Evolutionary conservation across 2,797 vertebrate species (phyloP), one percentile per base, ranked within the genome.

Genomic region (Sebastes variabilis): DNA sequence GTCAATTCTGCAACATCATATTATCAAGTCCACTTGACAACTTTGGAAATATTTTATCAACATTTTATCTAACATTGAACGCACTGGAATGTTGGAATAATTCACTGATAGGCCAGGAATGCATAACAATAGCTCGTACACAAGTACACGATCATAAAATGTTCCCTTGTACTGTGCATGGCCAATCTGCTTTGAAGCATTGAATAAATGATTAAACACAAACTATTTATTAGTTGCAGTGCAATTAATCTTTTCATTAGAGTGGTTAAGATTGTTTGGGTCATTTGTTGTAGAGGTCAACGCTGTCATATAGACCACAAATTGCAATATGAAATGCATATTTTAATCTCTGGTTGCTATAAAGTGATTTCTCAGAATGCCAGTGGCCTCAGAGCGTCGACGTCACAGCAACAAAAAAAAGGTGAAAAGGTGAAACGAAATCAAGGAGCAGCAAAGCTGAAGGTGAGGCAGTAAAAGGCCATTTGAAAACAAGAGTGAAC

Each of bases 401-500:
- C 30, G 34, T 60, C 59, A 60, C 8, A 12, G 12, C 3, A 16
- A 32, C 8, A 27, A 72, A 60, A 14, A 38, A 20, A 11, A 69
- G n/a, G 8, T 9, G 38, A 42, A 42, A 42, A 12, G 3, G 38
- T 42, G 38, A 42, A 64, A 61, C 18, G 5, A 66, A 81, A 60
- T 61, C 25, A 27, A 61, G 60, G 54, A 56, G 24, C 29, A 71
- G 61, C 70, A 66, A 73, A 77, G 72, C 55, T 74, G 46, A 70
- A 72, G 62, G 61, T 72, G 81, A 65, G 66, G 72, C 72, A 36
- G 38, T 77, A 69, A 82, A 87, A n/a, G 72, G 69, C 18, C 34
- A 55, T 89, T 83, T 77, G 30, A 77, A 88, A 88, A 85, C 67
- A 88, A 69, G 55, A 80, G 38, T 69, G 66, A 87, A 80, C 69